A percentile compares a stretch with the other conserved stretches of the same genome.
Evolutionary conservation across 2,888 invertebrate species (phyloP).

Genomic region (Archips xylosteana): DNA sequence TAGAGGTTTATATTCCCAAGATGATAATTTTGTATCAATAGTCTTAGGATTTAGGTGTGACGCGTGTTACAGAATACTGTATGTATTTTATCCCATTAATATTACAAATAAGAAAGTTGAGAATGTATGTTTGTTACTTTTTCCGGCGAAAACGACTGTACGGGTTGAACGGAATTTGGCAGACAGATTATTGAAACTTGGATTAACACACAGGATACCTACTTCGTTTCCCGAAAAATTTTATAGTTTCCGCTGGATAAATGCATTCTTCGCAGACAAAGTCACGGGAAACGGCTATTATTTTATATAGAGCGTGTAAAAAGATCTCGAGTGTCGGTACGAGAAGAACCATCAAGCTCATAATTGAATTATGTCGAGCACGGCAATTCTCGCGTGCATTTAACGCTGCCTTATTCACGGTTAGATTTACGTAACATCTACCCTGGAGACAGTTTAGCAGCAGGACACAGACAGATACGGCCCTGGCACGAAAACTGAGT

Average conservation of each 20-base stretch:
- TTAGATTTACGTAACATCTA: conserved; percentile 65
- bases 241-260: no score
- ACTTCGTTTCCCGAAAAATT: no score
- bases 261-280: no score
- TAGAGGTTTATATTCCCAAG: conserved; percentile 5
- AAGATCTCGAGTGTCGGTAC: conserved; percentile 49
- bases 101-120: no score
- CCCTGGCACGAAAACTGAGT: conserved; percentile 33
- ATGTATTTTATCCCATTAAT: no score
- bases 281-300: background rate
- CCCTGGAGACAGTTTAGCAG: conserved; percentile 68
- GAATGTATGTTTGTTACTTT: no score
- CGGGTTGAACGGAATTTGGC: no score
- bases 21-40: conserved; percentile 12
- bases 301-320: conserved; percentile 15
- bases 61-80: background rate
- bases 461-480: conserved; percentile 31
- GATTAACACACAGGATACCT: no score
- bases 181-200: no score
- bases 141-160: no score
- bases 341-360: conserved; percentile 64
- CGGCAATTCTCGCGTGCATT: conserved; percentile 79
- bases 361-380: conserved; percentile 80
- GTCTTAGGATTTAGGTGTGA: background rate
- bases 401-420: conserved; percentile 73